These are phyloP conservation scores for Athripsodes cinereus DNA, from an alignment of 2,888 invertebrate species.

Conservation along the genomic window DNA sequence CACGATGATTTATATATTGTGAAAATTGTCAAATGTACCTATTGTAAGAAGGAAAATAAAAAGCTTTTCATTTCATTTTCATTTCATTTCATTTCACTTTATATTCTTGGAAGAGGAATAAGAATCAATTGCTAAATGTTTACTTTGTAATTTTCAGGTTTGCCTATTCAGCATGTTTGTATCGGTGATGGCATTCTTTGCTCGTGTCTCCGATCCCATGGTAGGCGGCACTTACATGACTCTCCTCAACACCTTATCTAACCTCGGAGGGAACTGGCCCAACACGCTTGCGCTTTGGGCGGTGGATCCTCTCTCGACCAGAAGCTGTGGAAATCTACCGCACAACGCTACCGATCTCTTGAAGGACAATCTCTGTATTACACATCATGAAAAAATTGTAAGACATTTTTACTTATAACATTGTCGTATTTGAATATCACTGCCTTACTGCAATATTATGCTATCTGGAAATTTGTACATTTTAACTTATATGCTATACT, in stretches of 20 bases:
- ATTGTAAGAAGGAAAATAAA: too few species aligned
- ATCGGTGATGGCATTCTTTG: slow-evolving; percentile 95
- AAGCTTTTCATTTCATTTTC: too few species aligned
- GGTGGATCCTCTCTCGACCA: slow-evolving; percentile 83
- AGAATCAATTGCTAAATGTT: too few species aligned
- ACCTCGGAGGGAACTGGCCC: slow-evolving; percentile 98
- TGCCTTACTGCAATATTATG: too few species aligned
- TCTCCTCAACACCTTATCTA: slow-evolving; percentile 88
- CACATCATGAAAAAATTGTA: slow-evolving; percentile 59
- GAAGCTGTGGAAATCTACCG: slow-evolving; percentile 51
- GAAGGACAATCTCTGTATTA: slow-evolving; percentile 59
- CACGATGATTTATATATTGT: too few species aligned
- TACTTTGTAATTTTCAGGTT: slow-evolving; percentile 66
- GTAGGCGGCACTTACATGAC: slow-evolving; percentile 99
- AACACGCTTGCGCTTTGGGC: slow-evolving; percentile 85
- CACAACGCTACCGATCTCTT: slow-evolving; percentile 35
- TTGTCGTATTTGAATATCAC: too few species aligned
- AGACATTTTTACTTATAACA: slow-evolving; percentile 31
- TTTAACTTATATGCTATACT: too few species aligned
- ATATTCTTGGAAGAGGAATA: too few species aligned
- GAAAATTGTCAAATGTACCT: too few species aligned
- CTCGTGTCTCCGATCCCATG: slow-evolving; percentile 91
- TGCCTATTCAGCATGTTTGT: slow-evolving; percentile 96
- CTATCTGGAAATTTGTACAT: too few species aligned
- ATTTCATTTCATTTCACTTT: too few species aligned